These are phyloP conservation scores for Scarus forsteni DNA, from an alignment of 2,797 vertebrate species.

Conservation along the genomic window DNA sequence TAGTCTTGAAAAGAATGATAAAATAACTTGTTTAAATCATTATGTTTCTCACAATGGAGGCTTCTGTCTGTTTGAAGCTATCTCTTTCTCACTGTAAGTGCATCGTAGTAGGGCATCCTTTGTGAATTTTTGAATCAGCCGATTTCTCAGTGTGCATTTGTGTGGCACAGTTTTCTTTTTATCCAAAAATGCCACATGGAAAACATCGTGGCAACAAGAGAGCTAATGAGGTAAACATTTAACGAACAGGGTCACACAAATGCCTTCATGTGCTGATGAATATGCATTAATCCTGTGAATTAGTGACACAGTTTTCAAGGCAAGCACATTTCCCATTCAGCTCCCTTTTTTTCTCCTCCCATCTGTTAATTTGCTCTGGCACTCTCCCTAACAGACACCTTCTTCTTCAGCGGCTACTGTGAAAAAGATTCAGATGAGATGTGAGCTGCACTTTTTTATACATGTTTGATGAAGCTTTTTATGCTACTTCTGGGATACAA, in stretches of 20 bases:
- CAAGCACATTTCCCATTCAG: conserved; percentile 40
- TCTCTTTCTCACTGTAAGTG: conserved; percentile 17
- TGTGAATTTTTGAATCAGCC: conserved; percentile 54
- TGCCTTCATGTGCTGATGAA: conserved; percentile 68
- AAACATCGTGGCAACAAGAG: conserved; percentile 69
- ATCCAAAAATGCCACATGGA: conserved; percentile 70
- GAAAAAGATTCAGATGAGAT: conserved; percentile 69
- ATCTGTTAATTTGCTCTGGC: conserved; percentile 50
- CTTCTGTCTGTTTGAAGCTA: conserved; percentile 17
- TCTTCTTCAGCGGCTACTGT: conserved; percentile 42
- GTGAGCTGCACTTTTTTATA: conserved; percentile 68
- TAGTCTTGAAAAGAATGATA: not conserved
- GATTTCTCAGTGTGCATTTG: conserved; percentile 47
- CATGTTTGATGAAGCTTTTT: conserved; percentile 81
- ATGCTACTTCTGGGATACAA: conserved; percentile 64
- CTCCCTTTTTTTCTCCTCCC: conserved; percentile 33
- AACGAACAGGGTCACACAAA: conserved; percentile 68
- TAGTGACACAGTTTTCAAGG: conserved; percentile 56
- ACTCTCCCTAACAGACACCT: conserved; percentile 45
- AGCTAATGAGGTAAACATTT: conserved; percentile 78
- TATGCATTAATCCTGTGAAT: conserved; percentile 67
- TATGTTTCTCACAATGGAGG: not conserved
- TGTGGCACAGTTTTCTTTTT: conserved; percentile 62
- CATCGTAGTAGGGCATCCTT: conserved; percentile 28
- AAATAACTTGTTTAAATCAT: not conserved